Conservation (phyloP, 2,888 invertebrate species). For the Coenonympha glycerion region DNA sequence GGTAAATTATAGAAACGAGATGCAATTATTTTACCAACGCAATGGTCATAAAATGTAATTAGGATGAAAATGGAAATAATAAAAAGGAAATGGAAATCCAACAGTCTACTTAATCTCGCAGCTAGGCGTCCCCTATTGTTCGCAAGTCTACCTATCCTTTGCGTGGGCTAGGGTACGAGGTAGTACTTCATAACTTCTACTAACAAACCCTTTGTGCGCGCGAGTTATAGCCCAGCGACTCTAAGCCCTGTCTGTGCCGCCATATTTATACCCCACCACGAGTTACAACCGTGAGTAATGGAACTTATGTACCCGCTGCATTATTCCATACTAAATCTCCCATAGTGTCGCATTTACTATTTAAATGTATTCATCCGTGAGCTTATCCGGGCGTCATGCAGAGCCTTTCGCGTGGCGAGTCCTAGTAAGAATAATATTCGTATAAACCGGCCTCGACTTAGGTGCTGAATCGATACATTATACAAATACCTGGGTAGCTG, state of each 20-base stretch:
- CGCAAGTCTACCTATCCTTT: slow-evolving; percentile 34
- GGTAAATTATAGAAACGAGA: too few species aligned
- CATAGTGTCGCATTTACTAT: slow-evolving; percentile 70
- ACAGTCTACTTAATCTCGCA: slow-evolving; percentile 14
- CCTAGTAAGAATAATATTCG: slow-evolving; percentile 62
- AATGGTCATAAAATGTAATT: background rate
- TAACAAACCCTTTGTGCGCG: slow-evolving; percentile 72
- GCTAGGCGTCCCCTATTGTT: slow-evolving; percentile 24
- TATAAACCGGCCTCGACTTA: slow-evolving; percentile 41
- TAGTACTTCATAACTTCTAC: slow-evolving; percentile 66
- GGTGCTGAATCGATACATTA: slow-evolving; percentile 12
- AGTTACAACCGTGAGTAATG: slow-evolving; percentile 70
- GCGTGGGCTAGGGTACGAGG: slow-evolving; percentile 66
- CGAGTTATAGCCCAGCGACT: slow-evolving; percentile 54
- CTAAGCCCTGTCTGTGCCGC: slow-evolving; percentile 60
- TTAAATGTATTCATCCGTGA: slow-evolving; percentile 74
- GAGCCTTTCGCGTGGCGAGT: slow-evolving; percentile 61
- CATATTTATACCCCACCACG: slow-evolving; percentile 65
- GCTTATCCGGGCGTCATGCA: slow-evolving; percentile 70
- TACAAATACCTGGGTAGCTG: slow-evolving; percentile 1
- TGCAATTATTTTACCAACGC: background rate
- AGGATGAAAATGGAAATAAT: background rate
- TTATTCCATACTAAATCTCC: slow-evolving; percentile 69
- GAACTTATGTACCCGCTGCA: slow-evolving; percentile 64
- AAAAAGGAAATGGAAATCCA: background rate